Conservation (phyloP, 2,797 vertebrate genomes). For the Oryzias sinensis region DNA sequence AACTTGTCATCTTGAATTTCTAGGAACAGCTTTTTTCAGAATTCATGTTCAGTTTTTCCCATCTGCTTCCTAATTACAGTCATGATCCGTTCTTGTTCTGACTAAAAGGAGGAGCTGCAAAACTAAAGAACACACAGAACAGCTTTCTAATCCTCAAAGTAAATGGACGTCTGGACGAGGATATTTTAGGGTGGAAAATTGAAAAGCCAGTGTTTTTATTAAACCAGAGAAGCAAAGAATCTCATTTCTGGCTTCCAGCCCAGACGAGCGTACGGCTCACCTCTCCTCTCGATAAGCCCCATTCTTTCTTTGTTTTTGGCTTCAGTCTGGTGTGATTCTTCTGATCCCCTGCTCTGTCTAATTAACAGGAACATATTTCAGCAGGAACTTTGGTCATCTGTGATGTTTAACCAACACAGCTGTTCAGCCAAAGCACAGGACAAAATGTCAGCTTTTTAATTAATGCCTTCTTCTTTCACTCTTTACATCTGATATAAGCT, state of each 20-base stretch:
- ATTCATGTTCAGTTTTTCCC: no score
- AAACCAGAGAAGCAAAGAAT: constrained; percentile 7
- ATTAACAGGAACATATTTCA: constrained; percentile 5
- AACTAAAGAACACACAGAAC: constrained; percentile 16
- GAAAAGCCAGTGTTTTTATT: constrained; percentile 12
- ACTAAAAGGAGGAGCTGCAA: constrained; percentile 5
- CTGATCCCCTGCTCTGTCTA: neutral
- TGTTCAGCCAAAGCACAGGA: neutral
- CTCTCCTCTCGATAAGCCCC: constrained; percentile 8
- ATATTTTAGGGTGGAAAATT: constrained; percentile 3
- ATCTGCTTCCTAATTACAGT: no score
- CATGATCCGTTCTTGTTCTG: neutral
- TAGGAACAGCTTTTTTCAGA: no score
- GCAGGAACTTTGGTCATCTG: neutral
- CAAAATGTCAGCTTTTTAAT: neutral
- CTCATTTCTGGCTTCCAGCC: constrained; percentile 12
- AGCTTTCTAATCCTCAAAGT: constrained; percentile 9
- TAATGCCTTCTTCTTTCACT: neutral
- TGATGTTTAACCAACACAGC: neutral
- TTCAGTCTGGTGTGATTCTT: neutral
- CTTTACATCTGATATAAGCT: no score
- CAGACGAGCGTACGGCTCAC: constrained; percentile 4
- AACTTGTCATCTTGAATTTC: no score
- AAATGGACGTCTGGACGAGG: constrained; percentile 12
- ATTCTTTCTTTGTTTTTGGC: constrained; percentile 4